Evolutionary conservation across 1,140 invertebrate species (phyloP).

Genomic region (Papilio dardanus): DNA sequence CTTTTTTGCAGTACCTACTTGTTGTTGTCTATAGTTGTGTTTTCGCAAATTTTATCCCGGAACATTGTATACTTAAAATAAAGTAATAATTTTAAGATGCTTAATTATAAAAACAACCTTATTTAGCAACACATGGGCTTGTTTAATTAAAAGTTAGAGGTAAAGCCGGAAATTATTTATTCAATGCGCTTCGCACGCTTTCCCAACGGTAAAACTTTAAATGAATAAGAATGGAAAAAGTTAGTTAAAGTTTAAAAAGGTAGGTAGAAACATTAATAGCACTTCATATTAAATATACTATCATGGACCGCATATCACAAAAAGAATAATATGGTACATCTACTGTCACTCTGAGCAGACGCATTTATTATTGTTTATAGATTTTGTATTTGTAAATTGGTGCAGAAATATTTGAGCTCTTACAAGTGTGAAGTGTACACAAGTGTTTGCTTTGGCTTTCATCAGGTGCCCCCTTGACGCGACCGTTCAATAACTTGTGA

Average conservation of each 20-base stretch:
- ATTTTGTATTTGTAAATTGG: background rate
- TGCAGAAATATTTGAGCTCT: background rate
- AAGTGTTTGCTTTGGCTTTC: constrained; percentile 18
- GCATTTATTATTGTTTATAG: too few relatives aligned
- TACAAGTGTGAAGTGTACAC: background rate
- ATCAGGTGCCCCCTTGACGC: constrained; percentile 13
- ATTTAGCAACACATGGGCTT: background rate
- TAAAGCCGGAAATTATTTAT: constrained; percentile 29
- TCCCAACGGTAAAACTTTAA: constrained; percentile 10
- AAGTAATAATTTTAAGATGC: constrained; percentile 14
- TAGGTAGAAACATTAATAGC: background rate
- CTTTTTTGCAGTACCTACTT: background rate
- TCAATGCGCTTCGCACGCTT: background rate
- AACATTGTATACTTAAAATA: too few relatives aligned
- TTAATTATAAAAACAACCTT: constrained; percentile 35
- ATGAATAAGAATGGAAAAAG: background rate
- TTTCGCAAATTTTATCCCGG: too few relatives aligned
- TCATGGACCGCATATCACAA: background rate
- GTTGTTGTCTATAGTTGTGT: too few relatives aligned
- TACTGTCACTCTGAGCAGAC: background rate
- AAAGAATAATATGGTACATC: background rate
- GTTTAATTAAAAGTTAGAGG: constrained; percentile 34
- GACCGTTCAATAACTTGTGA: constrained; percentile 6
- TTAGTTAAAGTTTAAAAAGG: background rate
- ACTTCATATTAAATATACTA: background rate